A percentile compares a stretch with the other conserved stretches of the same genome.
Conservation (phyloP, 2,113 vertebrate genomes). For the Sorex fumeus region DNA sequence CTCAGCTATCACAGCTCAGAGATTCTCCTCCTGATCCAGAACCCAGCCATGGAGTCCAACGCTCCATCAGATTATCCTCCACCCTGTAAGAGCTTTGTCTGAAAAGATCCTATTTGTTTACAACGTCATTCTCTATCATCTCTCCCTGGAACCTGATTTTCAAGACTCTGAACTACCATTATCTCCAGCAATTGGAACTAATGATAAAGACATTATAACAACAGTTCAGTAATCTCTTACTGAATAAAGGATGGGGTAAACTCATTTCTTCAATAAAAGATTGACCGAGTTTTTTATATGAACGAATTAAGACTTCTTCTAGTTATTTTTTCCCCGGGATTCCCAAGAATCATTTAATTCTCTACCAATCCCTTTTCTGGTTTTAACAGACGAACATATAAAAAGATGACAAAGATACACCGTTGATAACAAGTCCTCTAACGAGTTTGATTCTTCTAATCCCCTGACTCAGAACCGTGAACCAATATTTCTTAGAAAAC, state of each 20-base stretch:
- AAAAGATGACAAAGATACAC: too few species aligned
- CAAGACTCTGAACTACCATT: not conserved
- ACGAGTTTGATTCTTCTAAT: not conserved
- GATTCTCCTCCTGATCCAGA: not conserved
- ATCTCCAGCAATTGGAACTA: not conserved
- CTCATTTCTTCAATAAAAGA: slow-evolving; percentile 4
- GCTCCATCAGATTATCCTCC: not conserved
- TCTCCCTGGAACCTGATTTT: not conserved
- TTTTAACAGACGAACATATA: too few species aligned
- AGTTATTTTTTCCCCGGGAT: not conserved
- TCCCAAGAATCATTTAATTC: not conserved
- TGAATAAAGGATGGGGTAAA: not conserved
- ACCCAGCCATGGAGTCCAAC: too few species aligned
- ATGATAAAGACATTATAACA: not conserved
- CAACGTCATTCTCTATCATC: not conserved
- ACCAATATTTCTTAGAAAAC: not conserved
- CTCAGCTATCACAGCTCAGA: not conserved
- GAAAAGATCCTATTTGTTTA: too few species aligned
- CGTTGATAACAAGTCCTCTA: not conserved
- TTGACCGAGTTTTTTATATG: not conserved
- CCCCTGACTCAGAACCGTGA: not conserved
- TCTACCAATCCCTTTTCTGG: too few species aligned
- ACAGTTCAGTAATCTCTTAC: not conserved
- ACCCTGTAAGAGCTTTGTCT: not conserved
- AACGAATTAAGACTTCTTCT: not conserved